These are phyloP conservation scores for Mus musculus DNA, from an alignment of 2,113 vertebrate genomes.

Conservation along the genomic window GRCm39 chr6:98515001-98515500, in stretches of 20 bases:
- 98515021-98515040: not conserved
- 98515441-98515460: constrained; percentile 16
- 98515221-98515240: constrained; percentile 1
- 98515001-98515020: not conserved
- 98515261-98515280: constrained; percentile 40
- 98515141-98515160: not conserved
- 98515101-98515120: not conserved
- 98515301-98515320: constrained; percentile 65
- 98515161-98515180: not conserved
- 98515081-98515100: constrained; percentile 46
- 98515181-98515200: constrained; percentile 1
- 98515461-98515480: not conserved
- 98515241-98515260: constrained; percentile 38
- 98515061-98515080: not conserved
- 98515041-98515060: not conserved
- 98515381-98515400: constrained; percentile 54
- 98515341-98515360: constrained; percentile 57
- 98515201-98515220: constrained; percentile 31
- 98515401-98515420: constrained; percentile 61
- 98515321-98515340: constrained; percentile 66
- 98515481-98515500: constrained; percentile 43
- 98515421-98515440: constrained; percentile 60
- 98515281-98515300: constrained; percentile 54
- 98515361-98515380: constrained; percentile 68
- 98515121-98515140: not conserved